Evolutionary conservation across 64 coral and sea anemone species (phyloP), one percentile per base, ranked within the genome.

Genomic region (Pachyseris speciosa): DNA sequence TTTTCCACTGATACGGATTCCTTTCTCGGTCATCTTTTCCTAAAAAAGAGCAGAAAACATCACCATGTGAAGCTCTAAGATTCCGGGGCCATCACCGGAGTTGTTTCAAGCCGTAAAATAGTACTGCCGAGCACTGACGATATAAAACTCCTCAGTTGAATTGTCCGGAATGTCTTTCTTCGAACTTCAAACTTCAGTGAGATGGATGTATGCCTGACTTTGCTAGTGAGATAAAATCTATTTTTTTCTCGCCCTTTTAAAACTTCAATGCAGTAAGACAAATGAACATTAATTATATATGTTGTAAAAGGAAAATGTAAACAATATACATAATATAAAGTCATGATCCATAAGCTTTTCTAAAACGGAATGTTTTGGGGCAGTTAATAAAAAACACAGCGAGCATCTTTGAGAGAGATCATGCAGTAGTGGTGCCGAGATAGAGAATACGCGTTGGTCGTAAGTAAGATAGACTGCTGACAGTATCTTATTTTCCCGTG

Each of bases 141-240:
- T n/a, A n/a, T 79, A 28, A 49, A 10, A 50, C 27, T 49, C 43
- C 43, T 55, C 44, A 16, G 44, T 45, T 32, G 29, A 10, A 51
- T 79, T 79, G 49, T 22, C 17, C 8, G 75, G 52, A 11, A 55
- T 5, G 43, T 52, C 30, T 79, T n/a, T n/a, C 25, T 79, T 79
- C 42, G 75, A 79, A 79, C 75, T 0, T 32, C 75, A 79, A 79
- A 79, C 38, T 43, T 51, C 44, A 79, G 75, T 50, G 75, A 79
- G 75, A 79, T 79, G 41, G 27, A 79, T 79, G 75, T 43, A 79
- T 50, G 45, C 75, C 75, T 49, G 44, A 79, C 75, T 79, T 79
- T 43, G 40, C 34, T 79, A 79, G 75, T 24, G 40, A 79, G 44
- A 50, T 79, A 79, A 26, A 79, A 79, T 55, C 24, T 24, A 79